These are phyloP conservation scores for Elachura formosa DNA, from an alignment of 2,113 vertebrate species.

Conservation along the genomic window DNA sequence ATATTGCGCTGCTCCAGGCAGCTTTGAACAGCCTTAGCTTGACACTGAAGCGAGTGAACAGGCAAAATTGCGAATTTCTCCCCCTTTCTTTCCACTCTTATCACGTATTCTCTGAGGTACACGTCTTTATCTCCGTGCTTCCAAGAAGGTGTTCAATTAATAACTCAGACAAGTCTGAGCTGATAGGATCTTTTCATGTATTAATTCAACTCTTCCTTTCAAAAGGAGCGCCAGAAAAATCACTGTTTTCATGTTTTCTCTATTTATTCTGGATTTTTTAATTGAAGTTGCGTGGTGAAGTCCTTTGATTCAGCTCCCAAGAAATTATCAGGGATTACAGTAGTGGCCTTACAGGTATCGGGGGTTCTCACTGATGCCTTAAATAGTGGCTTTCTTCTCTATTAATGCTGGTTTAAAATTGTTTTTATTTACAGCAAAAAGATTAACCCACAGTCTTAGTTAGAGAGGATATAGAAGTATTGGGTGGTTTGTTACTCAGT, in stretches of 20 bases:
- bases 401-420: neutral
- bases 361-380: neutral
- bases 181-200: constrained; percentile 57
- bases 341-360: neutral
- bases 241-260: constrained; percentile 44
- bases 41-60: constrained; percentile 13
- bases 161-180: constrained; percentile 51
- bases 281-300: neutral
- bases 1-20: neutral
- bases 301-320: constrained; percentile 47
- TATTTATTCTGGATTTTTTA: constrained; percentile 15
- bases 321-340: constrained; percentile 32
- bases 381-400: neutral
- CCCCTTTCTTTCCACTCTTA: constrained; percentile 41
- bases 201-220: constrained; percentile 64
- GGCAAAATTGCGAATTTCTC: constrained; percentile 52
- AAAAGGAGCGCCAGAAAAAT: constrained; percentile 6
- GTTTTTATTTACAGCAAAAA: neutral
- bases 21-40: constrained; percentile 40
- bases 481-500: neutral
- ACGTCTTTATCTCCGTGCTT: constrained; percentile 55
- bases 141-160: constrained; percentile 68
- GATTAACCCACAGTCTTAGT: neutral
- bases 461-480: neutral
- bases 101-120: constrained; percentile 47